These are phyloP conservation scores for Nebria ingens DNA, from an alignment of 1,140 invertebrate genomes.

Conservation along the genomic window DNA sequence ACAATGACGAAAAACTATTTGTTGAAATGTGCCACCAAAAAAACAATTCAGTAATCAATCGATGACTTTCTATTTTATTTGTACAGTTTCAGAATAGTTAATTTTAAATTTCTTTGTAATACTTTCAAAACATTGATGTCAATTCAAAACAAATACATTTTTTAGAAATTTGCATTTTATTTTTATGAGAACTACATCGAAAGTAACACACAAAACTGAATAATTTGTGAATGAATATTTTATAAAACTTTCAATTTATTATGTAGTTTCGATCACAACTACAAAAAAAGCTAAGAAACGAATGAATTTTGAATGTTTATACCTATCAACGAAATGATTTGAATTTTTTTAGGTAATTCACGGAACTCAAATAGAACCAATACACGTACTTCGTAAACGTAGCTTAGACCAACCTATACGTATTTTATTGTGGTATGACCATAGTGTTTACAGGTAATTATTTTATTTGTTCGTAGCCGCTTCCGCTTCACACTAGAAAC, in stretches of 20 bases:
- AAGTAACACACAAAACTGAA: too few species aligned
- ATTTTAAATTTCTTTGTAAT: too few species aligned
- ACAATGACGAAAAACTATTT: too few species aligned
- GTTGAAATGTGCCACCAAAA: too few species aligned
- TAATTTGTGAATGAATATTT: too few species aligned
- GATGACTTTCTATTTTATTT: too few species aligned
- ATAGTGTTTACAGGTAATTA: slow-evolving; percentile 75
- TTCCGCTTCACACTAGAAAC: neutral
- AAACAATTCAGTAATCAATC: too few species aligned
- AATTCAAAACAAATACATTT: too few species aligned
- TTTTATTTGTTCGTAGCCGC: neutral
- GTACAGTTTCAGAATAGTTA: too few species aligned
- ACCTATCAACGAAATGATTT: neutral
- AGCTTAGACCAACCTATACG: slow-evolving; percentile 77
- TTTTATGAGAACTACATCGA: too few species aligned
- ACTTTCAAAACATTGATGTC: neutral
- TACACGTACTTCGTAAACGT: slow-evolving; percentile 68
- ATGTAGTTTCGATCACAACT: neutral
- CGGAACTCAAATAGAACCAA: slow-evolving; percentile 69
- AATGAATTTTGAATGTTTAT: neutral
- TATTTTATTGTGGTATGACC: slow-evolving; percentile 82
- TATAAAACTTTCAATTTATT: neutral
- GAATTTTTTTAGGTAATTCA: slow-evolving; percentile 58
- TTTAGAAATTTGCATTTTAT: too few species aligned
- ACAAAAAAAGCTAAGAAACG: neutral